Base-by-base conservation (phyloP, 2,113 vertebrate species). In the Lophura nycthemera region DNA sequence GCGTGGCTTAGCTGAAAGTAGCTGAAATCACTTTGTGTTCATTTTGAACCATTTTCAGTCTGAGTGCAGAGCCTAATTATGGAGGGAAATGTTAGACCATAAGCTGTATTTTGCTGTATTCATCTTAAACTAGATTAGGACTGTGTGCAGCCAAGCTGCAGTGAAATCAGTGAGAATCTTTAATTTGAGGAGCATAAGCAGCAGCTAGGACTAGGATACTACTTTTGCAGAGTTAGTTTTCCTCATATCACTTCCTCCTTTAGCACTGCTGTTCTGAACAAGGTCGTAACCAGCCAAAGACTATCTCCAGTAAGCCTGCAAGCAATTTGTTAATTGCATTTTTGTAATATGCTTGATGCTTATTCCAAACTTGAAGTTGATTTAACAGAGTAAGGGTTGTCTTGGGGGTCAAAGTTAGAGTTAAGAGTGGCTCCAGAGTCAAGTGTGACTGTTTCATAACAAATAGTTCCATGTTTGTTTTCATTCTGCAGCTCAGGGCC, bases 161-260 rank as follows among this genome's bases (percentile, higher is more conserved):
- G 27, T 42, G 85, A 59, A 48, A 15, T 61, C 4, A 13, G 19
- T 11, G 29, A 61, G 25, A 83, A 27, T 25, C 45, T 85, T 50
- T 47, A 36, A 21, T n/a, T 50, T 27, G 13, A 36, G 25, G 32
- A 27, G 61, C 42, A 78, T 6, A 25, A 32, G 17, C 25, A 34
- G 43, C 21, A 25, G 66, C 29, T 6, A 12, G 42, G 56, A 42
- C 27, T 32, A 59, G 36, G 4, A 7, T 18, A 13, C 76, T 83
- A 19, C 66, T 81, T 63, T 8, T 34, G 45, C 43, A 59, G 66
- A 25, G 57, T 65, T 18, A 12, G 24, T 65, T 79, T 48, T 84
- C 30, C 38, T 10, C 5, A 3, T 11, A 8, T 36, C 0, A 0
- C 29, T 69, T 61, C 54, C 21, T 75, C 30, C 81, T 40, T 9